These are phyloP conservation scores for Okapia johnstoni DNA, from an alignment of 2,113 vertebrate species.

Conservation along the genomic window DNA sequence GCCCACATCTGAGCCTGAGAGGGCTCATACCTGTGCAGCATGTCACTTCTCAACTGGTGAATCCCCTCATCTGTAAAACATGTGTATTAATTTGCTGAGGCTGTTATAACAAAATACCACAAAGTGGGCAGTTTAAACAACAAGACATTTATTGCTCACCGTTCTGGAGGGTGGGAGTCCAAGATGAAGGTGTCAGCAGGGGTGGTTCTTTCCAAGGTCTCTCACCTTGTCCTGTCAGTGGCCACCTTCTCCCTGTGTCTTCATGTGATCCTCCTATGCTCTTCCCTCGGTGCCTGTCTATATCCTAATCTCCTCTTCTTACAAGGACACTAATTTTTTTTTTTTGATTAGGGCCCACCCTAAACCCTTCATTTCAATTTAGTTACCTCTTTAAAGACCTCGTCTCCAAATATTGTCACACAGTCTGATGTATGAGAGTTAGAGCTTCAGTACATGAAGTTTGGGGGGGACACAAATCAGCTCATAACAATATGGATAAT, in stretches of 20 bases:
- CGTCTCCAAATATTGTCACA: not conserved
- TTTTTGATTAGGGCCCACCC: not conserved
- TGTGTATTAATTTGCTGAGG: not conserved
- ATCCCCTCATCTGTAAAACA: not conserved
- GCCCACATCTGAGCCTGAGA: not conserved
- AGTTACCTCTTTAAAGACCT: not conserved
- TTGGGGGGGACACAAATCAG: not conserved
- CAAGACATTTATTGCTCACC: not conserved
- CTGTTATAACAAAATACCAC: not conserved
- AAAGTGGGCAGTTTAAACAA: not conserved
- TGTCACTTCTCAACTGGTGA: not conserved
- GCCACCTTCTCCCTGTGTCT: not conserved
- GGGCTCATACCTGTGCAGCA: too few relatives aligned
- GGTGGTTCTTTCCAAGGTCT: not conserved
- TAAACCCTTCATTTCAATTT: not conserved
- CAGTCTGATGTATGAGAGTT: not conserved
- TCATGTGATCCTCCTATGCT: not conserved
- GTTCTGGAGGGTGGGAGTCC: not conserved
- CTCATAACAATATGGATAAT: not conserved
- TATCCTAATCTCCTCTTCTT: not conserved
- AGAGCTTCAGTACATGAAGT: not conserved
- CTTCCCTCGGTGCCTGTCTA: not conserved
- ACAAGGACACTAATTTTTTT: not conserved
- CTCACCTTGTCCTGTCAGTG: too few relatives aligned
- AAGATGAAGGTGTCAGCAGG: not conserved